These are phyloP conservation scores for Calliopum simillimum DNA, from an alignment of 2,888 invertebrate species.

Conservation along the genomic window DNA sequence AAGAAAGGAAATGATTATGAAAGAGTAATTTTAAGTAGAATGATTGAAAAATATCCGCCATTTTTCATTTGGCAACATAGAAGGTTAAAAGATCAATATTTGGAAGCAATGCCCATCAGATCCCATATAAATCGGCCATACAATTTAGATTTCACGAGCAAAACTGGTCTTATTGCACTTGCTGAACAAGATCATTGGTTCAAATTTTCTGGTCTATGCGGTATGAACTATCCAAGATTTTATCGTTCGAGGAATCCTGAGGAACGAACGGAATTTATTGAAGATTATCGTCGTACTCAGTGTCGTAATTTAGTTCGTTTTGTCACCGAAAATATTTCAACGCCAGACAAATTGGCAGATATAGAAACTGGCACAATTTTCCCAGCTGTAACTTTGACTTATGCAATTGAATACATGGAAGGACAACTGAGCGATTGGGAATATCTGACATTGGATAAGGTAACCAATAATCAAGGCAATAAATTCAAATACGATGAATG, in stretches of 20 bases:
- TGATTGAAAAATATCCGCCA: conserved; percentile 73
- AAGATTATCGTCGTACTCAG: conserved; percentile 81
- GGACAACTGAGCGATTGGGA: conserved; percentile 52
- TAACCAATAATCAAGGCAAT: conserved; percentile 30
- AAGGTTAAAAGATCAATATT: conserved; percentile 49
- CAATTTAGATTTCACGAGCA: conserved; percentile 68
- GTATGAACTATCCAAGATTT: conserved; percentile 78
- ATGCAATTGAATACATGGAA: conserved; percentile 52
- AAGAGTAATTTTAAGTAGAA: conserved; percentile 69
- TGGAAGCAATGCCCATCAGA: conserved; percentile 49
- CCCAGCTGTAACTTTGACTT: conserved; percentile 44
- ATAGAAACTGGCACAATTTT: conserved; percentile 69
- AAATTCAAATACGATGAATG: conserved; percentile 44
- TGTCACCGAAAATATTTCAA: conserved; percentile 48
- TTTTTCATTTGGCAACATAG: conserved; percentile 78
- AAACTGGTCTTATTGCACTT: conserved; percentile 67
- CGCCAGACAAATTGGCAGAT: conserved; percentile 64
- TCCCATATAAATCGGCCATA: conserved; percentile 60
- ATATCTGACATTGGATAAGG: conserved; percentile 51
- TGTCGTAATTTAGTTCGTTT: conserved; percentile 80
- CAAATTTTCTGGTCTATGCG: conserved; percentile 56
- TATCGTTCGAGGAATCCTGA: conserved; percentile 54
- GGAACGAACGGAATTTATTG: conserved; percentile 54
- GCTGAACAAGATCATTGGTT: conserved; percentile 62
- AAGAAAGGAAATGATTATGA: conserved; percentile 59